Base-by-base conservation (phyloP, 2,888 invertebrate species). In the Drosophila atripex region DNA sequence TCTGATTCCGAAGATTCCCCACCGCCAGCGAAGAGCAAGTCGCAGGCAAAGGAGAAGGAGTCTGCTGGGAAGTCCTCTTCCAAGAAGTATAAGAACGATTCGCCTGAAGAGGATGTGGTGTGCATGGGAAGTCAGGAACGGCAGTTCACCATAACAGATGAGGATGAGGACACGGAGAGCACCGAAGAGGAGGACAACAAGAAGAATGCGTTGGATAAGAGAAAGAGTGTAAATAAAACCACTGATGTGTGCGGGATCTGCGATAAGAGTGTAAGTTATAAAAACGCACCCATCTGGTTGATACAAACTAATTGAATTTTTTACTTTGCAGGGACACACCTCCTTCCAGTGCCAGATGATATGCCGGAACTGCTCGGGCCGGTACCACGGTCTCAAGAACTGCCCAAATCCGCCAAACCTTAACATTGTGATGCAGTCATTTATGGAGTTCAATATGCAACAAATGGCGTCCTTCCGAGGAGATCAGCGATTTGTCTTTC, bases 361-460 rank as follows among this genome's bases (percentile, higher is more conserved):
- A 14, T 91, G 91, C 57, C 82, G 89, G 23, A 91, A 90, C 32
- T 91, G 91, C 51, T 86, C 89, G 0, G 86, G 75, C 1, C 82
- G 80, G 0, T 85, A 89, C 73, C 89, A 90, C 35, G 82, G 82
- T 45, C 55, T 88, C 3, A 89, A 88, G 53, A 87, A 74, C n/a
- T 88, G 89, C 16, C 88, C 89, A 1, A 83, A 88, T 16, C 89
- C 90, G 0, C 83, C 88, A 0, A 91, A 91, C 65, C 59, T 90
- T 1, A 88, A 85, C 32, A 73, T 86, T 14, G 87, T 90, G 55
- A 65, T 91, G 53, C 91, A 90, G 69, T 66, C 84, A 3, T 91
- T 90, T 39, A 88, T 91, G 85, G 90, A 91, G 68, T 91, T 90
- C 66, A 89, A 84, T 35, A 86, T 90, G 87, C 80, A 84, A 21